Percentiles rank a stretch among this genome's conserved stretches.
Evolutionary conservation across 1,140 invertebrate genomes (phyloP).

Genomic region (Scaptomyza hsui): DNA sequence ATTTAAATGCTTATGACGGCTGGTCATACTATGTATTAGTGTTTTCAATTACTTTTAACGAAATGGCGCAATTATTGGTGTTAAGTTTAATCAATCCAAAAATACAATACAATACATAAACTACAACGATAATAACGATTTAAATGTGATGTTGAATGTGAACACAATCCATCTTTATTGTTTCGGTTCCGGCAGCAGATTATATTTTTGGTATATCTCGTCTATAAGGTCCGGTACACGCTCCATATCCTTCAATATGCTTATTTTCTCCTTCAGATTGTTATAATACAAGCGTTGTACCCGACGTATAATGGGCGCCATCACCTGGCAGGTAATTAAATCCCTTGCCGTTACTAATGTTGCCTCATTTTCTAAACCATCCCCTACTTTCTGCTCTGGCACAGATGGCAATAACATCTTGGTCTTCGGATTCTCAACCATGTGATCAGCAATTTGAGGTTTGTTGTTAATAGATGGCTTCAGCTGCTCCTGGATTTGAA

Average conservation of each 20-base stretch:
- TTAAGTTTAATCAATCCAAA: slow-evolving; percentile 17
- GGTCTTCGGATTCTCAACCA: background rate
- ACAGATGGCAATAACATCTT: background rate
- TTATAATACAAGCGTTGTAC: slow-evolving; percentile 58
- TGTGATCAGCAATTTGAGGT: background rate
- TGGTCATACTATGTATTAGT: slow-evolving; percentile 7
- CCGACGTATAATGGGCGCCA: slow-evolving; percentile 55
- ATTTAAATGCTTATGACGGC: background rate
- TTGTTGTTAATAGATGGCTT: slow-evolving; percentile 14
- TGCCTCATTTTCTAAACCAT: background rate
- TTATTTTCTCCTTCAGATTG: slow-evolving; percentile 53
- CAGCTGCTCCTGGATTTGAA: slow-evolving; percentile 47
- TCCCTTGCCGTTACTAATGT: slow-evolving; percentile 31
- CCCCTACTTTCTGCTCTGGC: background rate
- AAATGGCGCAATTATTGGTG: background rate
- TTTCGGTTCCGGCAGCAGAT: background rate
- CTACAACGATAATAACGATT: background rate
- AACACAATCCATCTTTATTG: background rate
- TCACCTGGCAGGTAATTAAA: slow-evolving; percentile 45
- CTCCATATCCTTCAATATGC: slow-evolving; percentile 54
- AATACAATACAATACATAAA: slow-evolving; percentile 13
- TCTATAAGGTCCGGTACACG: slow-evolving; percentile 38
- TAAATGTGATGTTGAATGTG: background rate
- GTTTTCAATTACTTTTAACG: background rate
- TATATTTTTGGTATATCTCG: slow-evolving; percentile 25